Evolutionary conservation across 2,888 invertebrate species (phyloP).

Genomic region (Tiliacea citrago): DNA sequence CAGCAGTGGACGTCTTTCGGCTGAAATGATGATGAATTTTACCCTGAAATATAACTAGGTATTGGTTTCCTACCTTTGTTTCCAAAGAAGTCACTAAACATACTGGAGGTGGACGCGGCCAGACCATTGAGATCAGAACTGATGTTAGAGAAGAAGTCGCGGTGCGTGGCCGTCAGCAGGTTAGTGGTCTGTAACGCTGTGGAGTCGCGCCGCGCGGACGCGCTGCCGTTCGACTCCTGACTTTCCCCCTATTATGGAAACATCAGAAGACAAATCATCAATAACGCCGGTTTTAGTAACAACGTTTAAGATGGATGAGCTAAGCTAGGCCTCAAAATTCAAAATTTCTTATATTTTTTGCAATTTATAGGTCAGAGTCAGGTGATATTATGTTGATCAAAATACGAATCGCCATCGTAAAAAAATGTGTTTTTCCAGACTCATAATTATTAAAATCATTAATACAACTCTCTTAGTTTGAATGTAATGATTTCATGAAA

Average conservation of each 20-base stretch:
- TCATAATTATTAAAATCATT: no score
- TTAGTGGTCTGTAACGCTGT: constrained; percentile 92
- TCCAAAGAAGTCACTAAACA: constrained; percentile 98
- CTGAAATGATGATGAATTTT: no score
- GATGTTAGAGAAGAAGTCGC: constrained; percentile 97
- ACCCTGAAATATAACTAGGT: no score
- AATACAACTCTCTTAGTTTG: no score
- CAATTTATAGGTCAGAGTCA: neutral
- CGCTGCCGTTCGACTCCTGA: constrained; percentile 78
- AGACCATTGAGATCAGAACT: constrained; percentile 98
- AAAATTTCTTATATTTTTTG: neutral
- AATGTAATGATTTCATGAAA: no score
- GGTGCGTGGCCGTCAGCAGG: constrained; percentile 92
- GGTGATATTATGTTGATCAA: neutral
- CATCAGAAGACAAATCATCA: constrained; percentile 4
- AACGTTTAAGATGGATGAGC: neutral
- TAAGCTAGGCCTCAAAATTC: neutral
- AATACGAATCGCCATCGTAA: neutral
- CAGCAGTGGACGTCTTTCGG: no score
- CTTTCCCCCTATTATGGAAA: constrained; percentile 80
- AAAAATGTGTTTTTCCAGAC: no score
- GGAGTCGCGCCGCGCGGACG: constrained; percentile 89
- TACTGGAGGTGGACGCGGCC: constrained; percentile 97
- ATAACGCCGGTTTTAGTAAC: neutral
- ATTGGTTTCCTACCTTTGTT: constrained; percentile 89